Evolutionary conservation across 2,113 vertebrate species (phyloP).

Genomic region (Calidris pugnax): DNA sequence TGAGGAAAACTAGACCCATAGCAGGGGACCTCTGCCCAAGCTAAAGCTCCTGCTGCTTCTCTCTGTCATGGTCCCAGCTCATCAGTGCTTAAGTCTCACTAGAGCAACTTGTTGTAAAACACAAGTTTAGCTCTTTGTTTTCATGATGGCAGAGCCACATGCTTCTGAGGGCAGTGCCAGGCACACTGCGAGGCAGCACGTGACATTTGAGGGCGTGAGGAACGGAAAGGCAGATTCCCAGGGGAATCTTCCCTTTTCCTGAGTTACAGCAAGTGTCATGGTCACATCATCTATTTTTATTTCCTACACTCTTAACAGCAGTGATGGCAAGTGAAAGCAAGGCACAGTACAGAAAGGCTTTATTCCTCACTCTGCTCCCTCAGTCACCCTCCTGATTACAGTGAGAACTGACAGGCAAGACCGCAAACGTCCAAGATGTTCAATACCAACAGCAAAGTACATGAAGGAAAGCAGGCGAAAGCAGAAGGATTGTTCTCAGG

Average conservation of each 20-base stretch:
- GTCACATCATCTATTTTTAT: background rate
- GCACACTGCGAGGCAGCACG: background rate
- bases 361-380: background rate
- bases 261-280: background rate
- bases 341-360: background rate
- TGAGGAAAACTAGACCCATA: background rate
- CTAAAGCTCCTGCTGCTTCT: background rate
- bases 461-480: background rate
- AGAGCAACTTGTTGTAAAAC: background rate
- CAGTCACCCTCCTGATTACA: background rate
- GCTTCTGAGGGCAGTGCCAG: background rate
- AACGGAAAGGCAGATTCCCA: background rate
- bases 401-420: background rate
- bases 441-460: background rate
- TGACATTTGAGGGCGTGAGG: background rate
- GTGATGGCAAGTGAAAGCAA: fast-evolving
- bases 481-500: background rate
- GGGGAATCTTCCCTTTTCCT: background rate
- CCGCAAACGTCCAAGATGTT: background rate
- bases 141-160: background rate
- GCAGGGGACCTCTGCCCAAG: background rate
- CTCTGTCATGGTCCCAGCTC: background rate
- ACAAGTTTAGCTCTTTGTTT: background rate
- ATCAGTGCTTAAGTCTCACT: background rate
- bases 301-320: background rate